phyloP scores from a whole-genome alignment of 2,797 vertebrate species.

The Austrolebias charrua region DNA sequence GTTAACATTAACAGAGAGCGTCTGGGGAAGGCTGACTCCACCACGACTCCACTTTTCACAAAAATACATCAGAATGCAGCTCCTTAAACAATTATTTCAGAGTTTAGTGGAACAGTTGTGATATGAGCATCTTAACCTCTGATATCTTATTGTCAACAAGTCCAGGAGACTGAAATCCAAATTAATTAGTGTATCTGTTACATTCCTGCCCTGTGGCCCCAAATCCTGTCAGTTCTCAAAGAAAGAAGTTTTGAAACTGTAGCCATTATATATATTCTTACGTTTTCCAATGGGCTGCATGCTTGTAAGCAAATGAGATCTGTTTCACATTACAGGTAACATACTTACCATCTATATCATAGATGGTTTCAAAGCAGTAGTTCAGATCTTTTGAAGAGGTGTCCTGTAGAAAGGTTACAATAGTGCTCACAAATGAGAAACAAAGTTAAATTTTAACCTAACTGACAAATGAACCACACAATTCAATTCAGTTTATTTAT shows the following conservation, averaged over 20 bases:
- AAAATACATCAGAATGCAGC: background rate
- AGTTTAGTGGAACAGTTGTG: conserved; percentile 7
- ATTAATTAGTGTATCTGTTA: background rate
- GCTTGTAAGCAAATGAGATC: too few relatives aligned
- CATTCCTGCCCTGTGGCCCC: background rate
- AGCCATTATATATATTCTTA: background rate
- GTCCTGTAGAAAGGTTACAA: too few relatives aligned
- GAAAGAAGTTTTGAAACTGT: background rate
- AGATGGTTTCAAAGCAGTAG: too few relatives aligned
- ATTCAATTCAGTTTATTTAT: too few relatives aligned
- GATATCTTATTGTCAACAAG: background rate
- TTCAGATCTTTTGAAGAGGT: too few relatives aligned
- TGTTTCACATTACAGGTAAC: too few relatives aligned
- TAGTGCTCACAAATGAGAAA: too few relatives aligned
- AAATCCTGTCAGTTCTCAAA: background rate
- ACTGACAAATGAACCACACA: too few relatives aligned
- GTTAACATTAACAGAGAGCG: conserved; percentile 24
- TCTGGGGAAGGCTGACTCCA: conserved; percentile 19
- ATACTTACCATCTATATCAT: too few relatives aligned
- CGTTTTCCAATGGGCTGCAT: too few relatives aligned
- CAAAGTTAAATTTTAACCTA: too few relatives aligned
- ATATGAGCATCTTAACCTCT: conserved; percentile 3
- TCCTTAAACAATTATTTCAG: conserved; percentile 18
- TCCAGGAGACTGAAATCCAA: background rate
- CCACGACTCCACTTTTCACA: background rate